Percentiles rank a stretch among this genome's conserved stretches.
Conservation (phyloP, 2,888 invertebrate species). For the Agapostemon virescens region DNA sequence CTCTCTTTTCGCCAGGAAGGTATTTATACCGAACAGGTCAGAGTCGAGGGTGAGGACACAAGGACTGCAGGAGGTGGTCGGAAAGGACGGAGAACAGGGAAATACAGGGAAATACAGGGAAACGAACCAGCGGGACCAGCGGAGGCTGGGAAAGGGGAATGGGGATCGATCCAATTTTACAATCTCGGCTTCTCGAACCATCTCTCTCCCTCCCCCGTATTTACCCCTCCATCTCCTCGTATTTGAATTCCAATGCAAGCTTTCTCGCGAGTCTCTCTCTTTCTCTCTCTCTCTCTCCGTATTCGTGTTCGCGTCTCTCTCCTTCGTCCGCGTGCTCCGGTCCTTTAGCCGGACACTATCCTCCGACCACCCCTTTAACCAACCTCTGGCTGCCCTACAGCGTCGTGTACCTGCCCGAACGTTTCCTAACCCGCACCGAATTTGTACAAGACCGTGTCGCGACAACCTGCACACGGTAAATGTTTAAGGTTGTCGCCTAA, state of each 20-base stretch:
- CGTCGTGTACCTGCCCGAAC: constrained; percentile 41
- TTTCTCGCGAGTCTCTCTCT: constrained; percentile 41
- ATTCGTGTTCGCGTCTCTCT: not conserved
- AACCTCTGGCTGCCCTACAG: not conserved
- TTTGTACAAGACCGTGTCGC: constrained; percentile 50
- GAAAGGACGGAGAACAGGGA: constrained; percentile 52
- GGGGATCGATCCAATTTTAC: constrained; percentile 77
- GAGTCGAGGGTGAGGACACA: constrained; percentile 49
- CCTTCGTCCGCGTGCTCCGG: not conserved
- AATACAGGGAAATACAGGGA: constrained; percentile 51
- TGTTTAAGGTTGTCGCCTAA: constrained; percentile 62
- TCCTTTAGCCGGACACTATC: not conserved
- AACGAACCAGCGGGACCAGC: constrained; percentile 29
- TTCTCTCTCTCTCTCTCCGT: not conserved
- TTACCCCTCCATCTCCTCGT: constrained; percentile 50
- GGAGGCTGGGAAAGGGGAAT: not conserved
- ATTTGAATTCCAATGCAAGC: constrained; percentile 75
- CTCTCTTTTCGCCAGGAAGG: constrained; percentile 65
- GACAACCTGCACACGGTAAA: constrained; percentile 58
- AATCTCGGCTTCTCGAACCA: constrained; percentile 66
- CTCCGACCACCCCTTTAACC: not conserved
- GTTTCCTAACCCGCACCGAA: constrained; percentile 41
- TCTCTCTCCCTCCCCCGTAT: constrained; percentile 19
- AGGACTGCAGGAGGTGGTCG: constrained; percentile 50
- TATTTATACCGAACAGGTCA: constrained; percentile 63